phyloP scores from a whole-genome alignment of 2,797 vertebrate genomes.

The Gila robusta region DNA sequence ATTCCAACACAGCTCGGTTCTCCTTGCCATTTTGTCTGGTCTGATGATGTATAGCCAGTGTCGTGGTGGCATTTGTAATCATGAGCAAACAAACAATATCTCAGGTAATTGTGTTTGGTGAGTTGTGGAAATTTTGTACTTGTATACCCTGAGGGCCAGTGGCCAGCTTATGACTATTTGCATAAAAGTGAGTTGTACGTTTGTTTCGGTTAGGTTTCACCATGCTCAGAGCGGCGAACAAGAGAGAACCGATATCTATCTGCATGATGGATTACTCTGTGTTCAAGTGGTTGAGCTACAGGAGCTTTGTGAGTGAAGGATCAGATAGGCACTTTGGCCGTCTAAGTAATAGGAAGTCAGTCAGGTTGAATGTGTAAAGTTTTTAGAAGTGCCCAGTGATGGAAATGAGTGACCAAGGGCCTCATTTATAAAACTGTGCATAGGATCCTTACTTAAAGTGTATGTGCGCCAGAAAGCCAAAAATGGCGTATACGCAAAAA shows the following conservation, averaged over 20 bases:
- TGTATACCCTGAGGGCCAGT: slow-evolving; percentile 25
- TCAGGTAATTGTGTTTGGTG: slow-evolving; percentile 46
- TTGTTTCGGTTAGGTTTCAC: slow-evolving; percentile 38
- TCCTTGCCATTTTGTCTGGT: slow-evolving; percentile 43
- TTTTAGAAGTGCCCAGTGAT: slow-evolving; percentile 33
- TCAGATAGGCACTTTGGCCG: slow-evolving; percentile 51
- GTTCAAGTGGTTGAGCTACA: slow-evolving; percentile 40
- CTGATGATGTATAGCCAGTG: slow-evolving; percentile 60
- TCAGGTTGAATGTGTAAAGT: slow-evolving; percentile 34
- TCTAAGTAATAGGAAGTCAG: slow-evolving; percentile 39
- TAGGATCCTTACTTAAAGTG: too few relatives aligned
- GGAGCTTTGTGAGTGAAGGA: slow-evolving; percentile 58
- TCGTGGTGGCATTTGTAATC: slow-evolving; percentile 61
- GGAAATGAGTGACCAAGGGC: neutral
- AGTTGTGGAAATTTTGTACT: slow-evolving; percentile 43
- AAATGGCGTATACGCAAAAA: too few relatives aligned
- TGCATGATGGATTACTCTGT: slow-evolving; percentile 78
- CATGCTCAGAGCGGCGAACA: slow-evolving; percentile 14
- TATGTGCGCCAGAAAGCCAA: too few relatives aligned
- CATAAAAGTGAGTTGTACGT: neutral
- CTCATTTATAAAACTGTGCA: too few relatives aligned
- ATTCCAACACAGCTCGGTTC: slow-evolving; percentile 40
- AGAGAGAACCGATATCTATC: slow-evolving; percentile 73
- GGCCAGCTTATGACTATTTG: slow-evolving; percentile 18
- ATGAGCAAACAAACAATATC: slow-evolving; percentile 55